A percentile compares a stretch with the other conserved stretches of the same genome.
phyloP scores from a whole-genome alignment of 2,113 vertebrate genomes.

The Brachyistius frenatus region DNA sequence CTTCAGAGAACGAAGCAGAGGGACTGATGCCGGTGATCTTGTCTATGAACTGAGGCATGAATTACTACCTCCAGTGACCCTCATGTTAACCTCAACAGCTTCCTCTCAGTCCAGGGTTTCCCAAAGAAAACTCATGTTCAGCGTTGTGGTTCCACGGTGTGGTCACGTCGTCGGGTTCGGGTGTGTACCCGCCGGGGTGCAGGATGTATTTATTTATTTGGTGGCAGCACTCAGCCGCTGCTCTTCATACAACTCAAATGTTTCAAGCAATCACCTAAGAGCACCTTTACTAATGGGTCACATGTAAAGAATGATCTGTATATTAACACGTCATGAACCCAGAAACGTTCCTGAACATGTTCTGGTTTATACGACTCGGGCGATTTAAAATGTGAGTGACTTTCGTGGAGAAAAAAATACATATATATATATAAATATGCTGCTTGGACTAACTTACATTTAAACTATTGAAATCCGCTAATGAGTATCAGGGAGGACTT shows the following conservation, averaged over 20 bases:
- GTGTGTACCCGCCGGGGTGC: conserved; percentile 26
- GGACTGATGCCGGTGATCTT: conserved; percentile 44
- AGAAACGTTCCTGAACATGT: conserved; percentile 36
- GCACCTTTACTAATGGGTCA: conserved; percentile 54
- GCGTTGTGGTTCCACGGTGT: conserved; percentile 45
- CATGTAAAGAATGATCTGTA: conserved; percentile 47
- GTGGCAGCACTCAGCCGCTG: conserved; percentile 47
- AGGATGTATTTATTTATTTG: conserved; percentile 80
- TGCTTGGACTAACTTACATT: conserved; percentile 63
- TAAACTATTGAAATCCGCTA: conserved; percentile 33
- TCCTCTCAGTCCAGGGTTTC: conserved; percentile 28
- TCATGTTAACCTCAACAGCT: conserved; percentile 39
- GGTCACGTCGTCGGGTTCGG: conserved; percentile 42
- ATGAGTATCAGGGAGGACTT: conserved; percentile 51
- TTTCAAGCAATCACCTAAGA: conserved; percentile 56
- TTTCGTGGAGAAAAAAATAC: conserved; percentile 26
- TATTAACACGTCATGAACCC: conserved; percentile 45
- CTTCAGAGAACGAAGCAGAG: conserved; percentile 32
- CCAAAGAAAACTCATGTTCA: conserved; percentile 50
- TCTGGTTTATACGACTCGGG: conserved; percentile 29
- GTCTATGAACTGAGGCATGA: conserved; percentile 62
- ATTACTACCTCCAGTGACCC: conserved; percentile 76
- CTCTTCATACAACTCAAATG: conserved; percentile 59
- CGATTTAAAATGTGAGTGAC: conserved; percentile 43
- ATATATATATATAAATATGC: conserved; percentile 35